phyloP scores from a whole-genome alignment of 2,888 invertebrate genomes.

The Melinaea menophilus region DNA sequence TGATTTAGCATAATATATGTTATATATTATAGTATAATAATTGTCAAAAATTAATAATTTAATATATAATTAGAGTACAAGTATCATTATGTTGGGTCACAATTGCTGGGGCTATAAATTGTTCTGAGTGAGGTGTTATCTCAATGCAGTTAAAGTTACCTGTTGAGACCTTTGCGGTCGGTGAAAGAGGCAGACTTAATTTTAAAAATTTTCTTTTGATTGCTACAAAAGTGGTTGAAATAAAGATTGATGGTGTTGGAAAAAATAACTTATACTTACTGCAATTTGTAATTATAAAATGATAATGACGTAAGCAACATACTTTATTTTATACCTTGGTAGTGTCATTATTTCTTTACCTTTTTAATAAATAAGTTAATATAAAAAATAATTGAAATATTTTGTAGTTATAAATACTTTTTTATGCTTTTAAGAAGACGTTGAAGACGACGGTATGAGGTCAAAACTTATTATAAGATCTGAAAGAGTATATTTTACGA shows the following conservation, averaged over 20 bases:
- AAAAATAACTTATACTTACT: not conserved
- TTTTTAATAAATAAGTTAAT: too few species aligned
- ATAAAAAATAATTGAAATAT: too few species aligned
- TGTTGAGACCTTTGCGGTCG: conserved; percentile 23
- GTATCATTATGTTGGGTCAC: conserved; percentile 13
- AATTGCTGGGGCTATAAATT: conserved; percentile 44
- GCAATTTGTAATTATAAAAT: conserved; percentile 5
- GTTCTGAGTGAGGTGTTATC: conserved; percentile 54
- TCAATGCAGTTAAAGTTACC: conserved; percentile 50
- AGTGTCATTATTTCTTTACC: not conserved
- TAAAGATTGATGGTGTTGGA: conserved; percentile 4
- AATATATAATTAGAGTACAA: too few species aligned
- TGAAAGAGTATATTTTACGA: not conserved
- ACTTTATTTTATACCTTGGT: not conserved
- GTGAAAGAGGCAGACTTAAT: conserved; percentile 34
- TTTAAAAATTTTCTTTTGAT: conserved; percentile 11
- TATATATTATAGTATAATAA: not conserved
- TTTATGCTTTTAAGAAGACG: too few species aligned
- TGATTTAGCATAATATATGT: not conserved
- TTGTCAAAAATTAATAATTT: not conserved
- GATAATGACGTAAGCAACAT: not conserved
- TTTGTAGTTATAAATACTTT: too few species aligned
- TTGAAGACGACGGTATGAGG: too few species aligned
- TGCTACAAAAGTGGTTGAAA: conserved; percentile 4
- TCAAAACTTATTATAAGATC: not conserved